phyloP scores from a whole-genome alignment of 2,888 invertebrate species.

The Sipha maydis region DNA sequence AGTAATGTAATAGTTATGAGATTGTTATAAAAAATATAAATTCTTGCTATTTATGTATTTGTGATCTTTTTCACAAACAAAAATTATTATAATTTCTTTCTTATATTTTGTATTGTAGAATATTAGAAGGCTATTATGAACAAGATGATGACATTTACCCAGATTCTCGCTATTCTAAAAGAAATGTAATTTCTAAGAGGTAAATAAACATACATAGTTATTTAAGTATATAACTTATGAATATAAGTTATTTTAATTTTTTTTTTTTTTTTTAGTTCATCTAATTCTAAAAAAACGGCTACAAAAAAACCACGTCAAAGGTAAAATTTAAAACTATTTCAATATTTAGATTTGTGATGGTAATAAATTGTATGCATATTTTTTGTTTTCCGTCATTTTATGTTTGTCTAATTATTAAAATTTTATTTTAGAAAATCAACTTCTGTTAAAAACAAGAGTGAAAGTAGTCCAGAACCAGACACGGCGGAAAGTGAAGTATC shows the following conservation, averaged over 20 bases:
- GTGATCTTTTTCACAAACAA: too few species aligned
- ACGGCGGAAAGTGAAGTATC: conserved; percentile 58
- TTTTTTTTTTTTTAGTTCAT: conserved; percentile 6
- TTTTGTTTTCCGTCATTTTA: background rate
- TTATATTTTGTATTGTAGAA: conserved; percentile 17
- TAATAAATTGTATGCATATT: background rate
- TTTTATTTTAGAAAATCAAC: conserved; percentile 46
- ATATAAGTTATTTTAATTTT: background rate
- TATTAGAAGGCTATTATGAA: conserved; percentile 10
- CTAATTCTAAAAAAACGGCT: conserved; percentile 13
- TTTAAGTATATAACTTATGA: background rate
- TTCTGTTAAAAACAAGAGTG: background rate
- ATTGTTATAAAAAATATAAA: too few species aligned
- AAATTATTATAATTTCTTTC: background rate
- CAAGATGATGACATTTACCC: background rate
- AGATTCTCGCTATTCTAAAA: background rate
- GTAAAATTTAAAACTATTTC: background rate
- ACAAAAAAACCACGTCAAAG: background rate
- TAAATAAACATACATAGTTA: conserved; percentile 10
- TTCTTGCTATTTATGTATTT: too few species aligned
- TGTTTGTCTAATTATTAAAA: background rate
- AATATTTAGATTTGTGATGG: background rate
- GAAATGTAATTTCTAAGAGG: conserved; percentile 11
- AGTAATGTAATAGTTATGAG: too few species aligned
- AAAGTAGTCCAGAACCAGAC: conserved; percentile 57